A percentile compares a stretch with the other conserved stretches of the same genome.
phyloP scores from a whole-genome alignment of 2,113 vertebrate species.

The Turnix velox region DNA sequence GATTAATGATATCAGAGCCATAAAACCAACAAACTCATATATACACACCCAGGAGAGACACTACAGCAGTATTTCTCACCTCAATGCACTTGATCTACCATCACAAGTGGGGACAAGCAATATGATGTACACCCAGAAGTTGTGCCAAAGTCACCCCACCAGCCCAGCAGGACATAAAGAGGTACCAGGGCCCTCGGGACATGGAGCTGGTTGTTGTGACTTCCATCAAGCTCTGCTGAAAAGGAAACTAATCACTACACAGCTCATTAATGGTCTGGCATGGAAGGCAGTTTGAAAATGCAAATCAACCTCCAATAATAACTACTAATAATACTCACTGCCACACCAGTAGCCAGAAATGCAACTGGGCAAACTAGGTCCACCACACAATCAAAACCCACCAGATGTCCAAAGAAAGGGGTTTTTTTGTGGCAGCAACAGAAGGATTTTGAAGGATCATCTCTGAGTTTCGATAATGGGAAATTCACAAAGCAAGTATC shows the following conservation, averaged over 20 bases:
- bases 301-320: slow-evolving; percentile 6
- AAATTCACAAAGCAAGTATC: neutral
- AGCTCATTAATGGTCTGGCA: neutral
- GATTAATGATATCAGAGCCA: neutral
- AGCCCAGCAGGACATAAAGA: neutral
- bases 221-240: neutral
- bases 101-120: neutral
- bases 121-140: neutral
- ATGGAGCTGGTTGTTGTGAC: neutral
- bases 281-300: slow-evolving; percentile 15
- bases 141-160: neutral
- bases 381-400: neutral
- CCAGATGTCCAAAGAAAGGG: slow-evolving; percentile 32
- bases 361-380: neutral
- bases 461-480: neutral
- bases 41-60: neutral
- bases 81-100: neutral
- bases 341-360: neutral
- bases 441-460: neutral
- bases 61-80: neutral
- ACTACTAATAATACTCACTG: neutral
- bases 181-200: neutral
- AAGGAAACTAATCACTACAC: neutral
- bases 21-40: neutral
- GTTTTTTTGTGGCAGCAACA: neutral